phyloP scores from a whole-genome alignment of 1,140 invertebrate species.

The Nasonia giraulti region DNA sequence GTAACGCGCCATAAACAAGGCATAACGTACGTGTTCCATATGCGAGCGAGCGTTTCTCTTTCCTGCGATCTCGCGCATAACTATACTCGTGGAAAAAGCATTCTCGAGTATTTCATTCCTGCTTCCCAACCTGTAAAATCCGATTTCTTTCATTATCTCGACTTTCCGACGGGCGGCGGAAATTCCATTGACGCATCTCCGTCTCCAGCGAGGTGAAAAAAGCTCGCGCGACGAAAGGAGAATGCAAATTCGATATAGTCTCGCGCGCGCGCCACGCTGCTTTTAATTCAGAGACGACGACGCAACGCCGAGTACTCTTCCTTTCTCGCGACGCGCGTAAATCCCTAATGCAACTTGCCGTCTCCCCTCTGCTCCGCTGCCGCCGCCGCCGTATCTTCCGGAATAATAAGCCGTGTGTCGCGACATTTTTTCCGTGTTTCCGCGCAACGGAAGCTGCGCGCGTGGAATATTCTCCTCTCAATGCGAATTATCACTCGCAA shows the following conservation, averaged over 20 bases:
- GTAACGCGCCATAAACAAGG: too few relatives aligned
- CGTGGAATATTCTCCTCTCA: too few relatives aligned
- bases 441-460: too few relatives aligned
- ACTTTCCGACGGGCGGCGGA: neutral
- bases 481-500: too few relatives aligned
- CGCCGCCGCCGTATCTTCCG: neutral
- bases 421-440: neutral
- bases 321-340: neutral
- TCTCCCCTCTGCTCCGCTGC: neutral
- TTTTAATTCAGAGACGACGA: neutral
- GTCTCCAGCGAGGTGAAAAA: neutral
- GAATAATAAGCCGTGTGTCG: neutral
- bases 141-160: slow-evolving; percentile 11
- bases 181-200: slow-evolving; percentile 13
- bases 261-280: neutral
- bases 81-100: too few relatives aligned
- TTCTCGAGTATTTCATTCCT: neutral
- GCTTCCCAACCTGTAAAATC: slow-evolving; percentile 11
- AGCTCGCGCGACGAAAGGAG: neutral
- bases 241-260: slow-evolving; percentile 8
- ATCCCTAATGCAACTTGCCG: neutral
- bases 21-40: too few relatives aligned
- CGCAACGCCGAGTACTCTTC: too few relatives aligned
- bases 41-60: too few relatives aligned
- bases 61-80: too few relatives aligned